Base-by-base conservation (phyloP, 2,888 invertebrate genomes). In the Mimumesa dahlbomi region DNA sequence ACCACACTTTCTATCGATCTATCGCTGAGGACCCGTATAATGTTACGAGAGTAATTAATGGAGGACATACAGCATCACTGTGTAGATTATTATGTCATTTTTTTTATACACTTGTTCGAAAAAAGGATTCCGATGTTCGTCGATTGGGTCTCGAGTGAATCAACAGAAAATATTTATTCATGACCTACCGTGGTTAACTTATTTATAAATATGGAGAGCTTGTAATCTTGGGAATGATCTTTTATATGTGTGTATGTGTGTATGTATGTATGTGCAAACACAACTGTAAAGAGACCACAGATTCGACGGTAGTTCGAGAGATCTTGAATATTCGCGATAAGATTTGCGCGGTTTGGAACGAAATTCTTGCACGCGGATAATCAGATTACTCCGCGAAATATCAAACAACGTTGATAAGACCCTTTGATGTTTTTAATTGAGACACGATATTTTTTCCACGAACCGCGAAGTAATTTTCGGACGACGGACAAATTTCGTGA, bases 331-430 rank as follows among this genome's bases (percentile, higher is more conserved):
- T 31, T 65, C 49, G 18, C n/a, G 74, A 77, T 79, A 72, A 69
- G 65, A 72, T 72, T 61, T 59, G 49, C 56, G 50, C 1, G 53
- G 36, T 62, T 62, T 66, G 48, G 46, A 54, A 64, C 49, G 58
- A 53, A 64, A 63, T 62, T 61, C 56, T 57, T 73, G 42, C 50
- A 63, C 48, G 40, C 18, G 14, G 49, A 65, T 65, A 80, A 70
- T 77, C 80, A 64, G 69, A 79, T 73, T 63, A 79, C 46, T 61
- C 63, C 31, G 34, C 38, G 18, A 48, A 45, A 52, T 29, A 45
- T 31, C 11, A 34, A 50, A 67, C 53, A 50, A 46, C 34, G 38
- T 19, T 11, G 66, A 62, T 75, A 78, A 69, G 48, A 25, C 42
- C 22, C 50, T 38, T 29, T 22, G 2, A 50, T 19, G n/a, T 57